Evolutionary conservation across 2,113 vertebrate genomes (phyloP).

Genomic region (Hyla sarda): DNA sequence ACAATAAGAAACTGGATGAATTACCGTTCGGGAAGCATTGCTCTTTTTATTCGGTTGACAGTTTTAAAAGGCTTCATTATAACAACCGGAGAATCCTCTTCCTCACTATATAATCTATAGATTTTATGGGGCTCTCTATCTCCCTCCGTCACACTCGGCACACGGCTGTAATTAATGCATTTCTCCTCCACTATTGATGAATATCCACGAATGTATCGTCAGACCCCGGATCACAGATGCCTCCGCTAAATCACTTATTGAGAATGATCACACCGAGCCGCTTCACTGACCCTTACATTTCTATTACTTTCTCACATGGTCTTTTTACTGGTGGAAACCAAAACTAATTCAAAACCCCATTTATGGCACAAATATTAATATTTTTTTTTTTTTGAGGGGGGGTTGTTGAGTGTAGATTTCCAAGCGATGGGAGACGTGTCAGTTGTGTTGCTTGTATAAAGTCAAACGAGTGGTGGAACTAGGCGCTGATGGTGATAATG

Average conservation of each 20-base stretch:
- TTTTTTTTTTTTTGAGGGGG: too few species aligned
- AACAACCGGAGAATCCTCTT: slow-evolving; percentile 12
- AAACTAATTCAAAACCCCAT: background rate
- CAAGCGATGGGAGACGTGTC: too few species aligned
- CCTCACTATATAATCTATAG: slow-evolving; percentile 18
- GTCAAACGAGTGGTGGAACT: too few species aligned
- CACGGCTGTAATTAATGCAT: slow-evolving; percentile 9
- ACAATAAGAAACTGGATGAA: background rate
- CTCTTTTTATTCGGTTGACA: background rate
- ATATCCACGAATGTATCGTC: slow-evolving; percentile 6
- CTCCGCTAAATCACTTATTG: background rate
- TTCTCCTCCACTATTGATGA: background rate
- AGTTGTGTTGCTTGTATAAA: too few species aligned
- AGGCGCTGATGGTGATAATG: too few species aligned
- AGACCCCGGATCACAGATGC: background rate
- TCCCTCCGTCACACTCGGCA: background rate
- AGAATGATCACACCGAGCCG: background rate
- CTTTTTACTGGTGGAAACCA: background rate
- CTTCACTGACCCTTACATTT: background rate
- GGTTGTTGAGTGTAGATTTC: too few species aligned
- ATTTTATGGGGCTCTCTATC: slow-evolving; percentile 6
- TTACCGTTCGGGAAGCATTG: background rate
- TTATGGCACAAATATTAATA: too few species aligned
- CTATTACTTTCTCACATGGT: background rate
- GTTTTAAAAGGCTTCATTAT: slow-evolving; percentile 31